Evolutionary conservation across 2,113 vertebrate species (phyloP).

Genomic region (Anarrhichthys ocellatus): DNA sequence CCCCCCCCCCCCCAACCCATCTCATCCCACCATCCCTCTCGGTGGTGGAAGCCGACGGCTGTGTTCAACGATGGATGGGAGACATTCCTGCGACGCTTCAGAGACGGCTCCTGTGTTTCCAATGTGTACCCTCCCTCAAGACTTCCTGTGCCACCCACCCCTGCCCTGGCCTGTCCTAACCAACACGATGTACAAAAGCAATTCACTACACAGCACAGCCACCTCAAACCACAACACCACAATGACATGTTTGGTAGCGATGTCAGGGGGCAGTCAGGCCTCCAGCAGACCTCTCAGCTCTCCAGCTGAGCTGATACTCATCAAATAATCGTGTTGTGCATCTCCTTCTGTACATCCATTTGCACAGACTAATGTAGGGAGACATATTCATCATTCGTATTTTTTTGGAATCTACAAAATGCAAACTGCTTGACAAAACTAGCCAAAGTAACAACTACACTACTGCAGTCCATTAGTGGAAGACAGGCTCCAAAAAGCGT

Average conservation of each 20-base stretch:
- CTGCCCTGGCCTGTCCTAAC: neutral
- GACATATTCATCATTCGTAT: constrained; percentile 8
- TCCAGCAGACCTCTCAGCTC: constrained; percentile 29
- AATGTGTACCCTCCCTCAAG: constrained; percentile 43
- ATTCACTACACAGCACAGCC: constrained; percentile 80
- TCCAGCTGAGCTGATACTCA: neutral
- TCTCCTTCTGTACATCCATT: neutral
- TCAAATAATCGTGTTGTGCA: neutral
- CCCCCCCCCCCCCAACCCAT: too few relatives aligned
- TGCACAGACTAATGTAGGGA: neutral
- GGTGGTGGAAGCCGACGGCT: constrained; percentile 42
- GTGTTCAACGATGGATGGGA: constrained; percentile 68
- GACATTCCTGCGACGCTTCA: constrained; percentile 35
- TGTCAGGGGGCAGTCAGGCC: constrained; percentile 38
- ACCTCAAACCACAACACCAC: constrained; percentile 80
- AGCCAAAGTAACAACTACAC: constrained; percentile 29
- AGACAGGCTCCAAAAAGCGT: constrained; percentile 39
- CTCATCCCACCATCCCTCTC: neutral
- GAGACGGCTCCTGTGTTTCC: constrained; percentile 61
- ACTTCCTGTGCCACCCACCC: constrained; percentile 16
- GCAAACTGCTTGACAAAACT: constrained; percentile 29
- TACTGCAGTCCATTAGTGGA: constrained; percentile 42
- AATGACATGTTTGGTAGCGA: constrained; percentile 76
- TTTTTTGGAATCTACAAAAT: constrained; percentile 37
- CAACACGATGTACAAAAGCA: constrained; percentile 75